Conservation (phyloP, 1,140 invertebrate genomes). For the Cataglyphis hispanica region DNA sequence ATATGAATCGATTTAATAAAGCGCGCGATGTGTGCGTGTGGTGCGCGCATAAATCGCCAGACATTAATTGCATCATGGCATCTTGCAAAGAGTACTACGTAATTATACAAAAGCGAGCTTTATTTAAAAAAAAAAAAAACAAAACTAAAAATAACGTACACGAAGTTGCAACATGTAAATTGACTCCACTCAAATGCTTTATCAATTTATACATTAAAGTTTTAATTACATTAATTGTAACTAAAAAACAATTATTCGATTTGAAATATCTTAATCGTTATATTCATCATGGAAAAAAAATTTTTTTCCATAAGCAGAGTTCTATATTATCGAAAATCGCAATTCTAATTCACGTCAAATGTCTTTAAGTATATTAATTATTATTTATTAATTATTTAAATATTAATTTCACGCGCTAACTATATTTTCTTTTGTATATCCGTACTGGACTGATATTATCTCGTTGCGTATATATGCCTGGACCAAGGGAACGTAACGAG, state of each 20-base stretch:
- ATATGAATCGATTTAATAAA: conserved; percentile 54
- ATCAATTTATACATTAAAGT: neutral
- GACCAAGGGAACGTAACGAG: conserved; percentile 67
- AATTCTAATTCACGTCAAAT: conserved; percentile 65
- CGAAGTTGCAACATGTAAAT: conserved; percentile 6
- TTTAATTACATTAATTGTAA: conserved; percentile 23
- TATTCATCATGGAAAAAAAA: neutral
- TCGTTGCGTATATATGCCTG: conserved; percentile 58
- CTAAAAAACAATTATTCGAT: neutral
- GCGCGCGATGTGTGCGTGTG: neutral
- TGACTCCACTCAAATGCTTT: neutral
- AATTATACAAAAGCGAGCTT: conserved; percentile 1
- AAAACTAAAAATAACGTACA: conserved; percentile 9
- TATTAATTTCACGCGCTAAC: conserved; percentile 30
- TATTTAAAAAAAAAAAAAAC: neutral
- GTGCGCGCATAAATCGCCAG: conserved; percentile 26
- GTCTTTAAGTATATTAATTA: conserved; percentile 14
- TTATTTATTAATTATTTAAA: no score
- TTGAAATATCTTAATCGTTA: neutral
- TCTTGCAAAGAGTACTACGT: neutral
- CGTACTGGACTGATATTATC: conserved; percentile 73
- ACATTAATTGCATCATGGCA: conserved; percentile 42
- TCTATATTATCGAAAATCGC: conserved; percentile 24
- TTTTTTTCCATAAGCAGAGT: neutral
- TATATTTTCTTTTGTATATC: conserved; percentile 57